Conservation (phyloP, 1,140 invertebrate genomes). For the Cydia splendana region DNA sequence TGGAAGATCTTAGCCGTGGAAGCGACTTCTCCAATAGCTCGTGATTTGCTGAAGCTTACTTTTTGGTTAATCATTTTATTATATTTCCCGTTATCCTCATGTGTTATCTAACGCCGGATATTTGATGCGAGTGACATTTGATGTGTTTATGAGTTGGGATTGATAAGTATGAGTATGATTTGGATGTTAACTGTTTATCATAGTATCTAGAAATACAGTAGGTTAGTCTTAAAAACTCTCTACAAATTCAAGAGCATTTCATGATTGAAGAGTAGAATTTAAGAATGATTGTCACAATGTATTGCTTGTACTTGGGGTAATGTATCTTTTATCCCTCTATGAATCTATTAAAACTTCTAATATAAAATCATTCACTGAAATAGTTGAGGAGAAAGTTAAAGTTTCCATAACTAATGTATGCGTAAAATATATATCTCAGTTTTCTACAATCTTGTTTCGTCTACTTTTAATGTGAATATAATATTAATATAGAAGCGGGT, state of each 20-base stretch:
- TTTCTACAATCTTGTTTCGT: slow-evolving; percentile 59
- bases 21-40: slow-evolving; percentile 44
- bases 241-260: slow-evolving; percentile 11
- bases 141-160: slow-evolving; percentile 29
- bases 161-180: slow-evolving; percentile 21
- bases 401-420: slow-evolving; percentile 30
- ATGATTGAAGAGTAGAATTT: slow-evolving; percentile 4
- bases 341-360: slow-evolving; percentile 27
- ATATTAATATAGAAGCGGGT: slow-evolving; percentile 72
- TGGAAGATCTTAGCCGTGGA: slow-evolving; percentile 55
- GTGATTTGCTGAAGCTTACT: slow-evolving; percentile 34
- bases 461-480: slow-evolving; percentile 62
- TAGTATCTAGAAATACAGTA: background rate
- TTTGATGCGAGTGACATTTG: slow-evolving; percentile 25
- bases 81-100: slow-evolving; percentile 19
- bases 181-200: slow-evolving; percentile 12
- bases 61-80: slow-evolving; percentile 31
- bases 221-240: background rate
- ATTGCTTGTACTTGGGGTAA: background rate
- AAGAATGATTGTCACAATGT: slow-evolving; percentile 3
- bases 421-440: slow-evolving; percentile 44
- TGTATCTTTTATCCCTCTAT: slow-evolving; percentile 19
- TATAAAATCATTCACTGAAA: slow-evolving; percentile 29
- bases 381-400: slow-evolving; percentile 28
- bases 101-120: slow-evolving; percentile 3